These are phyloP conservation scores for Numenius arquata DNA, from an alignment of 2,113 vertebrate genomes.

Conservation along the genomic window DNA sequence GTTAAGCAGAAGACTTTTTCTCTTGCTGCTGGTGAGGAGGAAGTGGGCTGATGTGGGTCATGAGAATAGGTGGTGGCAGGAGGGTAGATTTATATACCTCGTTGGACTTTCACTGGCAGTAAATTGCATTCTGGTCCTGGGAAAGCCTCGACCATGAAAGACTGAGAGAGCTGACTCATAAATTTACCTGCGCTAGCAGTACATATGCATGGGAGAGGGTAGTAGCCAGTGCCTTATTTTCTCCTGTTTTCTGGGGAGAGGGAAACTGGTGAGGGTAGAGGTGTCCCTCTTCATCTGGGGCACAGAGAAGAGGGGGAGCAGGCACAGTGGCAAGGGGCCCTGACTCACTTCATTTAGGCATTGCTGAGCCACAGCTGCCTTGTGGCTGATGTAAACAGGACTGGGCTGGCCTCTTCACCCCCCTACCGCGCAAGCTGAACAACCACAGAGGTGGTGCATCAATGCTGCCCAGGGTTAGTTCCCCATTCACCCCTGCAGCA, in stretches of 20 bases:
- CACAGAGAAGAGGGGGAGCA: neutral
- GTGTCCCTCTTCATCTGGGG: neutral
- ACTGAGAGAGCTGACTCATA: neutral
- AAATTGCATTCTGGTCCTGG: neutral
- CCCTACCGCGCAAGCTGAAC: neutral
- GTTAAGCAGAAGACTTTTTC: neutral
- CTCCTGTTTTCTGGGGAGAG: neutral
- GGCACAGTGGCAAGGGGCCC: neutral
- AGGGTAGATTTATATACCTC: neutral
- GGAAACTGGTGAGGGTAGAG: neutral
- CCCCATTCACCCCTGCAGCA: accelerated
- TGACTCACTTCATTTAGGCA: neutral
- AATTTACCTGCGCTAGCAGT: neutral
- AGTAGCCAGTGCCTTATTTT: neutral
- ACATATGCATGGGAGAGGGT: neutral
- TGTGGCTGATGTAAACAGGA: neutral
- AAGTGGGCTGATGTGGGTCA: neutral
- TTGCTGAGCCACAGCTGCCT: neutral
- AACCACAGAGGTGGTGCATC: accelerated
- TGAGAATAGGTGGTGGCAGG: neutral
- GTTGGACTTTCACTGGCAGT: neutral
- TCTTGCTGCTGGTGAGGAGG: neutral
- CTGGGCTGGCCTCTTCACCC: neutral
- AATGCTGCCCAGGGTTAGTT: neutral
- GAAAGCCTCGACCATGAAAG: neutral